Conservation (phyloP, 2,888 invertebrate species). For the Agonopterix alstromeriana region DNA sequence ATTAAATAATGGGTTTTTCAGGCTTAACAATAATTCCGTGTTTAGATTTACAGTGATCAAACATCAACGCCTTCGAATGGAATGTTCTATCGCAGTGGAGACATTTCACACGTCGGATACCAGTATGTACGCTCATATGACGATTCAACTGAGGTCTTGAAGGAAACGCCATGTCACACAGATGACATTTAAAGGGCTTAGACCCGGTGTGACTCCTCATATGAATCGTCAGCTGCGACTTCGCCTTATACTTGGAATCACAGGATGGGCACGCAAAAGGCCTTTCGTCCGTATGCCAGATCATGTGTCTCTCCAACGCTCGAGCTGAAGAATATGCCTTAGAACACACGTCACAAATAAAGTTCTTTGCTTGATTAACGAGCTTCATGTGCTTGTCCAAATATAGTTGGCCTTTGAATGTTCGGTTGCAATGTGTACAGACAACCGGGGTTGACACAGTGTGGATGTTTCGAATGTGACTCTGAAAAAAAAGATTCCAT, state of each 20-base stretch:
- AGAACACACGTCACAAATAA: conserved; percentile 34
- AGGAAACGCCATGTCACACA: conserved; percentile 21
- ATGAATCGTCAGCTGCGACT: conserved; percentile 29
- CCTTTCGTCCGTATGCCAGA: conserved; percentile 35
- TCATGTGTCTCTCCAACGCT: conserved; percentile 31
- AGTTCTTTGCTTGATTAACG: conserved; percentile 20
- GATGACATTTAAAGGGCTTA: conserved; percentile 18
- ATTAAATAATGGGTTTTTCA: too few relatives aligned
- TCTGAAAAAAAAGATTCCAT: conserved; percentile 14
- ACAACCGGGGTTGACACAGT: conserved; percentile 16
- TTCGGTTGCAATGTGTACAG: conserved; percentile 38
- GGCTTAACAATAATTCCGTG: not conserved
- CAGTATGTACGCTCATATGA: conserved; percentile 29
- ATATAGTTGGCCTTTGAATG: conserved; percentile 28
- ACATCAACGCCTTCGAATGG: conserved; percentile 23
- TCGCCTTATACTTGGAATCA: conserved; percentile 34
- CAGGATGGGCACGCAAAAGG: conserved; percentile 37
- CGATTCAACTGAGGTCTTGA: conserved; percentile 13
- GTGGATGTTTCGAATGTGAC: conserved; percentile 22
- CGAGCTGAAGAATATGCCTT: conserved; percentile 22
- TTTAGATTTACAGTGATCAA: conserved; percentile 18
- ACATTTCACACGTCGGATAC: conserved; percentile 20
- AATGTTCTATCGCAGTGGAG: conserved; percentile 22
- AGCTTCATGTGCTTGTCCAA: conserved; percentile 25
- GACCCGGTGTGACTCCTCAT: conserved; percentile 22